phyloP scores from a whole-genome alignment of 2,113 vertebrate genomes.

The Dromiciops gliroides region DNA sequence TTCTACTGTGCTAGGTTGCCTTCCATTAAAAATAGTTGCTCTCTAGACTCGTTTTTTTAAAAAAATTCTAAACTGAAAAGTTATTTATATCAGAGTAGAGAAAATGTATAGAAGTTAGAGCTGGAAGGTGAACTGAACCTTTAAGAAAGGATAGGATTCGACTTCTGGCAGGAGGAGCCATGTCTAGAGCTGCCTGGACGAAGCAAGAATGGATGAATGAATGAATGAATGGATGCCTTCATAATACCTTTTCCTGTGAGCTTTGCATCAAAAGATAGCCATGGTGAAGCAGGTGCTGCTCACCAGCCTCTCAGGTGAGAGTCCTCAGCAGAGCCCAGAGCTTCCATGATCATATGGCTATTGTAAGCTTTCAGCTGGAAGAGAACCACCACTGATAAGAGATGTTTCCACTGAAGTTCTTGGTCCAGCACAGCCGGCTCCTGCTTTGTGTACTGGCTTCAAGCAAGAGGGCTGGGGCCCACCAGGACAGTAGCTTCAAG shows the following conservation, averaged over 20 bases:
- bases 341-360: background rate
- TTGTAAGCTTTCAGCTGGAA: conserved; percentile 7
- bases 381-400: background rate
- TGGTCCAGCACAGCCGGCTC: background rate
- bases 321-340: background rate
- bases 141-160: background rate
- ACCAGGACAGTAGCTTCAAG: background rate
- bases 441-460: background rate
- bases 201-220: too few relatives aligned
- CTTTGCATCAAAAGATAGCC: background rate
- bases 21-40: background rate
- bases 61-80: background rate
- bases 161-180: too few relatives aligned
- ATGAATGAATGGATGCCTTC: too few relatives aligned
- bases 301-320: conserved; percentile 67
- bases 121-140: background rate
- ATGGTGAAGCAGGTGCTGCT: conserved; percentile 40
- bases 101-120: background rate
- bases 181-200: too few relatives aligned
- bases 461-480: background rate
- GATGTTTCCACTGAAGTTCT: background rate
- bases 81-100: background rate
- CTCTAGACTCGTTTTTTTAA: background rate
- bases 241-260: background rate
- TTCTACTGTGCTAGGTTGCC: background rate